Conservation (phyloP, 1,140 invertebrate species). For the Luehdorfia chinensis region DNA sequence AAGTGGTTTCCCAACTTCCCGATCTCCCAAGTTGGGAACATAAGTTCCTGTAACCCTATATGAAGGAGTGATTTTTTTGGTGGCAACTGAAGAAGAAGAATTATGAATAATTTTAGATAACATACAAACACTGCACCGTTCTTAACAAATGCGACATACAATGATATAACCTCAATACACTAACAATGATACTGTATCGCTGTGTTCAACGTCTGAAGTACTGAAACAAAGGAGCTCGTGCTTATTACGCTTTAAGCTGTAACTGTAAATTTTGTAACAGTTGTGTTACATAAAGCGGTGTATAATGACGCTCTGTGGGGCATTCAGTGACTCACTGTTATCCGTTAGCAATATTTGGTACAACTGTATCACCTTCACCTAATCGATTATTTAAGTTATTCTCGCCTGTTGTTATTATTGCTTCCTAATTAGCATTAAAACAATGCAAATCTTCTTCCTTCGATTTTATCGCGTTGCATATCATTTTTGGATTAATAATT, state of each 20-base stretch:
- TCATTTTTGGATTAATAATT: too few relatives aligned
- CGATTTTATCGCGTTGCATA: too few relatives aligned
- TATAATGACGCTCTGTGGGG: constrained; percentile 33
- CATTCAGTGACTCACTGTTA: constrained; percentile 37
- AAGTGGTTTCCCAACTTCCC: too few relatives aligned
- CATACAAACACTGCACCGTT: constrained; percentile 13
- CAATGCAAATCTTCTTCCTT: not conserved
- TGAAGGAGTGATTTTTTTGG: too few relatives aligned
- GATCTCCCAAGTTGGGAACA: too few relatives aligned
- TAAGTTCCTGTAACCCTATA: too few relatives aligned
- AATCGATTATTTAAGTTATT: constrained; percentile 9
- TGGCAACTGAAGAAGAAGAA: too few relatives aligned
- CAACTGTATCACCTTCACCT: constrained; percentile 24
- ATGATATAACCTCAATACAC: constrained; percentile 44
- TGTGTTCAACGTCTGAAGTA: constrained; percentile 41
- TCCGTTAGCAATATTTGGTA: constrained; percentile 47
- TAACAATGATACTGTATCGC: constrained; percentile 38
- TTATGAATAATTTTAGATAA: too few relatives aligned
- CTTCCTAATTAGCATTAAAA: not conserved
- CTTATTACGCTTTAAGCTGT: constrained; percentile 50
- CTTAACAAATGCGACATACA: constrained; percentile 3
- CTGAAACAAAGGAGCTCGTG: constrained; percentile 48
- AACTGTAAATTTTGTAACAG: constrained; percentile 69
- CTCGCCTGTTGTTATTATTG: too few relatives aligned
- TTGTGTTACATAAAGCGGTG: constrained; percentile 61